Evolutionary conservation across 2,113 vertebrate species (phyloP).

Genomic region (Artemisiospiza belli): DNA sequence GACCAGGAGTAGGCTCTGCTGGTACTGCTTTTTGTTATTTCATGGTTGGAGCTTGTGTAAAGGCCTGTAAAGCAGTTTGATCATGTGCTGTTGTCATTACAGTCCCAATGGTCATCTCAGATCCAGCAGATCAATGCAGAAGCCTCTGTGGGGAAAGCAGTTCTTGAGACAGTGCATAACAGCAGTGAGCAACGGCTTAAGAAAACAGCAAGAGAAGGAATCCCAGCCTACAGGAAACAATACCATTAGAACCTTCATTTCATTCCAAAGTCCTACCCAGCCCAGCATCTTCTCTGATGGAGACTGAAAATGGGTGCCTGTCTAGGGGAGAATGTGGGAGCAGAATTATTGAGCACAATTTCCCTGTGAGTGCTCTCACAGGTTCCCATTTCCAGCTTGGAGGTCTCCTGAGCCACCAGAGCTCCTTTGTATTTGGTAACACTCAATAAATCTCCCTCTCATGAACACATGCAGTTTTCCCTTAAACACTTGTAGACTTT

Average conservation of each 20-base stretch:
- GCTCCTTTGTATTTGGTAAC: background rate
- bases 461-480: background rate
- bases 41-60: background rate
- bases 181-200: background rate
- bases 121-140: background rate
- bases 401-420: background rate
- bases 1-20: background rate
- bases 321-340: background rate
- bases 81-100: background rate
- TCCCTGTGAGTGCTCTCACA: background rate
- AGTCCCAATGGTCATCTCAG: no score
- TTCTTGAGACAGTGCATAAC: background rate
- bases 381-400: background rate
- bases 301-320: background rate
- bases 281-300: background rate
- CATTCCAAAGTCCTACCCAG: background rate
- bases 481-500: background rate
- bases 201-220: background rate
- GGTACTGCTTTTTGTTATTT: background rate
- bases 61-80: background rate
- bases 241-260: background rate
- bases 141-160: background rate
- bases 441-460: background rate
- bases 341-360: background rate
- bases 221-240: background rate